Base-by-base conservation (phyloP, 2,888 invertebrate species). In the Brachyptera putata region DNA sequence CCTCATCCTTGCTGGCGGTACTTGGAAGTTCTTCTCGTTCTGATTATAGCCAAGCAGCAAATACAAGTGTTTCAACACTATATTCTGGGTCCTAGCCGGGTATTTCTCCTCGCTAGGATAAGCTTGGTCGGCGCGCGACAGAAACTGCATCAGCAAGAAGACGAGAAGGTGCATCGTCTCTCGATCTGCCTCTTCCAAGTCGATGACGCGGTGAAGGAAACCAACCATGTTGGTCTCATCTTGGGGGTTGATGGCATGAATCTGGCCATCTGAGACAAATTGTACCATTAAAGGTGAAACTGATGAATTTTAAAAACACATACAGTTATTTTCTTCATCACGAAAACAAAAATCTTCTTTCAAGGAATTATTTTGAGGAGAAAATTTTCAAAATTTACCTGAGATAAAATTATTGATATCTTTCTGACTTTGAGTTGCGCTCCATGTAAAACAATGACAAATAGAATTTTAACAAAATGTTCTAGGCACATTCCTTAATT, bases 71-170 rank as follows among this genome's bases (percentile, higher is more conserved):
- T 91, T 84, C 50, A 98, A 75, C 0, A 98, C 95, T 66, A 94
- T 85, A 63, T 86, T 88, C 74, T 96, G 93, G 0, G 87, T 86
- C 72, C 86, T 89, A 0, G 84, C 83, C 11, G 86, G 74, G 37
- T 84, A 79, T 69, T 93, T 95, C 67, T 95, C 95, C 68, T 96
- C 95, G 0, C 86, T 86, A 0, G 92, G 92, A 71, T 84, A 90
- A 1, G 92, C 91, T 78, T 86, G 75, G 72, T 89, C 88, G 22
- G 84, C 82, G 68, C 87, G 80, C 0, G 95, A 92, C 72, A 97
- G 80, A 74, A 96, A 97, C 79, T 96, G 96, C 90, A 98, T 95
- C 13, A 99, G 82, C n/a, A 99, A 80, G 69, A 95, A 93, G 11
- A 97, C 90, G 36, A 98, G 78, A 24, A 97, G 79, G 73, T 97